Evolutionary conservation across 2,113 vertebrate genomes (phyloP), one percentile per base, ranked within the genome.

Genomic region (Hassar affinis): DNA sequence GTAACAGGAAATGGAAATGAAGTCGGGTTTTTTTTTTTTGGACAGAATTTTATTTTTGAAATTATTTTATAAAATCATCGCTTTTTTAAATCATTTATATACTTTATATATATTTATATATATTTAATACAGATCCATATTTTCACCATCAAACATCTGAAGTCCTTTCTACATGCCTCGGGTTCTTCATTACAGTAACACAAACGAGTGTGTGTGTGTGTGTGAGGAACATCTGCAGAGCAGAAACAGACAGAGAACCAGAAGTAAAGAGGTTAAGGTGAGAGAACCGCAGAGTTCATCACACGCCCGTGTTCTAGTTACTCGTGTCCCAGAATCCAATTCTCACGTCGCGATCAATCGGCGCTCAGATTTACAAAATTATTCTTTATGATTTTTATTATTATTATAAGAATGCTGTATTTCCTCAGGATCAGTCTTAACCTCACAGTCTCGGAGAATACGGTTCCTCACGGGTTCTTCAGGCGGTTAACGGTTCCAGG

Each of bases 41-140:
- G 69, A 61, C 45, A 92, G 88, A 89, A 90, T 90, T 93, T 93
- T 93, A 93, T 93, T 93, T 87, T 87, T 92, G 88, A 91, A 93
- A 92, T 93, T 93, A 93, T 92, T 91, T 92, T 92, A 93, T 91
- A 93, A 93, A 93, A 94, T 91, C 89, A 92, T 87, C 82, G 86
- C 90, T 93, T 92, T 92, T 84, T 49, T 66, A 74, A 80, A 86
- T 86, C 22, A 82, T 88, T 84, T 91, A 93, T 72, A 80, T 92
- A 66, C 87, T 90, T 82, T 83, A 84, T 87, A 86, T 84, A 83
- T 83, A 64, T 86, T 22, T 81, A 80, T 87, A 62, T 88, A 57
- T 90, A 61, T 85, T 86, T 80, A 78, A 85, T 88, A 88, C 68
- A 71, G 35, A 59, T 85, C 82, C 81, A 79, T 59, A 84, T 88